These are phyloP conservation scores for Andrena chrysosceles DNA, from an alignment of 2,888 invertebrate species.

Conservation along the genomic window DNA sequence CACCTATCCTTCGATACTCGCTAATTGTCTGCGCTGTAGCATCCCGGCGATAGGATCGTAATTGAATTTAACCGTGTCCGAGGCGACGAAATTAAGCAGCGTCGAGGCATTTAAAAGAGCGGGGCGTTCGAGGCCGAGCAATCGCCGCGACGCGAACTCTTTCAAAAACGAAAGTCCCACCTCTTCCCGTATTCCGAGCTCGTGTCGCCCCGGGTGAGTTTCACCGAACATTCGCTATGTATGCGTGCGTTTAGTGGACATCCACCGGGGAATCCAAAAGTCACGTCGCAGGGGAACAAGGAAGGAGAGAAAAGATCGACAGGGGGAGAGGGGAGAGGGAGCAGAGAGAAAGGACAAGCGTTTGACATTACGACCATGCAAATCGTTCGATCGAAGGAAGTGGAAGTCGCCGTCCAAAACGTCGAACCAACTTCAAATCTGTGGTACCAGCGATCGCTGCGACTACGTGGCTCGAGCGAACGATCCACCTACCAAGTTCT, in stretches of 20 bases:
- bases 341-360: constrained; percentile 45
- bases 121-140: constrained; percentile 65
- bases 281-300: constrained; percentile 46
- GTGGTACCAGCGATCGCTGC: neutral
- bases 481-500: neutral
- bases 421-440: neutral
- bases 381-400: constrained; percentile 15
- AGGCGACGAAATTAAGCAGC: constrained; percentile 51
- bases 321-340: constrained; percentile 1
- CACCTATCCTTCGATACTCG: neutral
- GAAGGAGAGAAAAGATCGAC: constrained; percentile 38
- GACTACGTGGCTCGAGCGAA: neutral
- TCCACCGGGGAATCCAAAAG: constrained; percentile 66
- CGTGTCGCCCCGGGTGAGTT: constrained; percentile 78
- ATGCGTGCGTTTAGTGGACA: constrained; percentile 68
- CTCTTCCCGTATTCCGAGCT: constrained; percentile 81
- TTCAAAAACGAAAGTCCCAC: constrained; percentile 80
- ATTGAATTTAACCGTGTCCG: neutral
- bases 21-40: neutral
- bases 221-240: constrained; percentile 79
- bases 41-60: neutral
- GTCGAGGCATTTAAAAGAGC: constrained; percentile 47
- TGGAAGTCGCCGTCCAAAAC: constrained; percentile 15
- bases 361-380: constrained; percentile 28
- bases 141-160: constrained; percentile 57